phyloP scores from a whole-genome alignment of 1,140 invertebrate genomes.

The Episyrphus balteatus region DNA sequence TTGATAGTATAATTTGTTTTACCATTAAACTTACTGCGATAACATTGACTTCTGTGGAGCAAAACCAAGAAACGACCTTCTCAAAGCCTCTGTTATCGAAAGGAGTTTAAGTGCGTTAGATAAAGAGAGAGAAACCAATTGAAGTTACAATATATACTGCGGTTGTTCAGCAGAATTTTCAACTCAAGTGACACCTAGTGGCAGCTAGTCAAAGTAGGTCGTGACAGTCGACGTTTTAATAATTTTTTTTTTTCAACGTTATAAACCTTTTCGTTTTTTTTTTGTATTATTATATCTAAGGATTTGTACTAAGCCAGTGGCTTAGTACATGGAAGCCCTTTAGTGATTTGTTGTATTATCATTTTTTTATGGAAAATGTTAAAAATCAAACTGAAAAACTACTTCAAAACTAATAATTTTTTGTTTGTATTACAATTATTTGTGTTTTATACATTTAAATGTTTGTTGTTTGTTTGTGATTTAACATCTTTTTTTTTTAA shows the following conservation, averaged over 20 bases:
- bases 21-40: no score
- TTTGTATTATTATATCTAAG: constrained; percentile 2
- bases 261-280: constrained; percentile 17
- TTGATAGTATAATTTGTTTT: no score
- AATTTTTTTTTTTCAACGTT: constrained; percentile 4
- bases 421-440: constrained; percentile 11
- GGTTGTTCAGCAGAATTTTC: constrained; percentile 3
- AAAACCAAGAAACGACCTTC: no score
- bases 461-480: not conserved
- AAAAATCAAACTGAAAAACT: constrained; percentile 1
- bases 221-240: constrained; percentile 8
- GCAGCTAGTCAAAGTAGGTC: not conserved
- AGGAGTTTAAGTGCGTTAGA: no score
- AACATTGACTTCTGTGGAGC: no score
- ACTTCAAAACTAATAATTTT: constrained; percentile 3
- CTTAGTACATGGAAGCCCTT: constrained; percentile 27
- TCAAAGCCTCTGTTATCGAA: no score
- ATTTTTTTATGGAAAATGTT: constrained; percentile 2
- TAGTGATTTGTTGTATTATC: constrained; percentile 26
- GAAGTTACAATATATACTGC: no score
- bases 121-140: no score
- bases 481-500: constrained; percentile 7
- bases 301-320: not conserved
- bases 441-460: constrained; percentile 8
- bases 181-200: not conserved